These are phyloP conservation scores for Tenthredo distinguenda DNA, from an alignment of 2,888 invertebrate genomes.

Conservation along the genomic window DNA sequence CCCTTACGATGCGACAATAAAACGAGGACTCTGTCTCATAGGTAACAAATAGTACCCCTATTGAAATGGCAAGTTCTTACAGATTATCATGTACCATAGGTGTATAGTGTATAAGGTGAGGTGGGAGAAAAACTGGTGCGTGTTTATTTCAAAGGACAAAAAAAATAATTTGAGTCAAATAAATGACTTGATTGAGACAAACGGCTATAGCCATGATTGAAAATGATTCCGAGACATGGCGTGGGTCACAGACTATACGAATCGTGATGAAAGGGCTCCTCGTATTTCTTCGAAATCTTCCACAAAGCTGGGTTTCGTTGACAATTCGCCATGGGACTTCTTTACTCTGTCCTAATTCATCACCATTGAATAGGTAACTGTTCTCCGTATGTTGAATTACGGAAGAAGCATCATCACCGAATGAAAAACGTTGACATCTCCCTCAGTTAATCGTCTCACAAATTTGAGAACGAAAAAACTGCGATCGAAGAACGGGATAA, in stretches of 20 bases:
- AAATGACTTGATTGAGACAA: neutral
- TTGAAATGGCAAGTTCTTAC: neutral
- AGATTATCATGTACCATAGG: neutral
- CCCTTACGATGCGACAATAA: no score
- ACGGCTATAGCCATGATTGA: constrained; percentile 7
- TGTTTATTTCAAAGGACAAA: neutral
- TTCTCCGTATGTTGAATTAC: neutral
- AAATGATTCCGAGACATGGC: constrained; percentile 22
- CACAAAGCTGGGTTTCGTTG: neutral
- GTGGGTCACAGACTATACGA: neutral
- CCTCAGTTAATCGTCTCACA: neutral
- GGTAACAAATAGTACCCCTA: neutral
- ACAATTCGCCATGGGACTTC: neutral
- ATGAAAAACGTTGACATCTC: neutral
- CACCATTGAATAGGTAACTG: neutral
- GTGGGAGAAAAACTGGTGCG: neutral
- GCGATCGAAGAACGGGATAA: neutral
- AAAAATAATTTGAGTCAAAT: neutral
- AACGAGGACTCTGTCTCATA: no score
- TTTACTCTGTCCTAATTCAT: neutral
- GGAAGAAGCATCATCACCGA: neutral
- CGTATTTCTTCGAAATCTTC: neutral
- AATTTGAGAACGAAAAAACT: neutral
- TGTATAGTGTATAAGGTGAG: neutral
- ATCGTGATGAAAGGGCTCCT: neutral